phyloP scores from a whole-genome alignment of 2,113 vertebrate species.

The Phylloscopus trochiloides region DNA sequence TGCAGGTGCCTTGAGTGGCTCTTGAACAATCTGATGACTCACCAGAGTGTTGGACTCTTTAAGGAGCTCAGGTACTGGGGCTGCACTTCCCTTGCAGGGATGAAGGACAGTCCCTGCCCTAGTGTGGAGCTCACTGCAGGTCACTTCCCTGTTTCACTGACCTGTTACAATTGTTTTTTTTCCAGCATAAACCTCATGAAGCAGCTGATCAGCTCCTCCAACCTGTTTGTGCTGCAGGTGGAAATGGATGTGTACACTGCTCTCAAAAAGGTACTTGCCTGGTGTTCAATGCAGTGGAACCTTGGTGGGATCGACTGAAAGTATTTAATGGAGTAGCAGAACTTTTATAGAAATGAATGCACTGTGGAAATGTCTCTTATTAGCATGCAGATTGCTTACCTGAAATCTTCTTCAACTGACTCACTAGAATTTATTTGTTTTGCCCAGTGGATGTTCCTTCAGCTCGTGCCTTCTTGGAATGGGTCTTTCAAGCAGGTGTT shows the following conservation, averaged over 20 bases:
- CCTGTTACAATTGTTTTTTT: not conserved
- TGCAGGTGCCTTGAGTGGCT: conserved; percentile 97
- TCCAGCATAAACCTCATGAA: conserved; percentile 89
- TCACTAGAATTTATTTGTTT: not conserved
- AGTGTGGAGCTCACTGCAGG: not conserved
- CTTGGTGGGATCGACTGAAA: not conserved
- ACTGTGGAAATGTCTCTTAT: not conserved
- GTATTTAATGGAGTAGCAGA: not conserved
- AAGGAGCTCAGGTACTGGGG: conserved; percentile 89
- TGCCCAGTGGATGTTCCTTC: conserved; percentile 95
- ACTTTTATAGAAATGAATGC: not conserved
- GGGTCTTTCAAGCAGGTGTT: conserved; percentile 92
- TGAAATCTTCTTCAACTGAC: not conserved
- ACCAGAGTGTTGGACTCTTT: conserved; percentile 94
- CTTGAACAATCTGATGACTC: conserved; percentile 96
- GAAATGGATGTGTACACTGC: conserved; percentile 98
- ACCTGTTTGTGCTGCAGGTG: conserved; percentile 98
- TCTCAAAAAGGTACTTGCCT: conserved; percentile 88
- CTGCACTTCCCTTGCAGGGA: not conserved
- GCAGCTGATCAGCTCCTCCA: conserved; percentile 91
- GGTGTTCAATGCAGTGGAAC: not conserved
- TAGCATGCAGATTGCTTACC: not conserved
- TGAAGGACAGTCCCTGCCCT: not conserved
- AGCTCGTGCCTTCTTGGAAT: conserved; percentile 92
- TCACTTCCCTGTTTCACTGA: not conserved